Evolutionary conservation across 2,113 vertebrate species (phyloP), one percentile per base, ranked within the genome.

Genomic region (Tricholaema leucomelas): DNA sequence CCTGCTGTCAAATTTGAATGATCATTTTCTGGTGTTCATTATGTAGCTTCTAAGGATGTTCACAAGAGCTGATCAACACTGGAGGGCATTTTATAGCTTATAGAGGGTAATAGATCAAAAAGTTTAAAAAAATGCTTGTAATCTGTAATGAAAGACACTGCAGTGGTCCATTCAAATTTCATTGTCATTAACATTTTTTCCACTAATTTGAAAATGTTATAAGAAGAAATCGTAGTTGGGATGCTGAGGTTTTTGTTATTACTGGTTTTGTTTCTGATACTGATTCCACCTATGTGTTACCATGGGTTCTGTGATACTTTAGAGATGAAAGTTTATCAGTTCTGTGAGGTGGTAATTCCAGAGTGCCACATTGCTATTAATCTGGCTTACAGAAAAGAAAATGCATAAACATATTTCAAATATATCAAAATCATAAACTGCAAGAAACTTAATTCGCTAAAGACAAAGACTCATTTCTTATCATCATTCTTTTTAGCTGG

Each of bases 301-400:
- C 24, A 21, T 4, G 40, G 10, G 6, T 61, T 70, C 20, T 36
- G 30, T 19, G 20, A 76, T 2, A 18, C 65, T 0, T 0, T 44
- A 3, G 55, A 89, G 10, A n/a, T 27, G 2, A 54, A 6, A 40
- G 9, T 21, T 64, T 63, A 12, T 50, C 7, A 36, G 58, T 67
- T 36, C 2, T n/a, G 16, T 31, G 28, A 74, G 15, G 4, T 5
- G 12, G 19, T 5, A 69, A 52, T 59, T 65, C 10, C 44, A 82
- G n/a, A 70, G 33, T 35, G 4, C 2, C 73, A 44, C 23, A 42
- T 69, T 87, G 15, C 3, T 58, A 11, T 40, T 63, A 59, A 70
- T 55, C 10, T 33, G 2, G 9, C 55, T 94, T 74, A 13, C 16
- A 83, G 64, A 77, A 44, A 23, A 28, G 9, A 52, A 67, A 52